Conservation (phyloP, 2,113 vertebrate species). For the Xenopus laevis region DNA sequence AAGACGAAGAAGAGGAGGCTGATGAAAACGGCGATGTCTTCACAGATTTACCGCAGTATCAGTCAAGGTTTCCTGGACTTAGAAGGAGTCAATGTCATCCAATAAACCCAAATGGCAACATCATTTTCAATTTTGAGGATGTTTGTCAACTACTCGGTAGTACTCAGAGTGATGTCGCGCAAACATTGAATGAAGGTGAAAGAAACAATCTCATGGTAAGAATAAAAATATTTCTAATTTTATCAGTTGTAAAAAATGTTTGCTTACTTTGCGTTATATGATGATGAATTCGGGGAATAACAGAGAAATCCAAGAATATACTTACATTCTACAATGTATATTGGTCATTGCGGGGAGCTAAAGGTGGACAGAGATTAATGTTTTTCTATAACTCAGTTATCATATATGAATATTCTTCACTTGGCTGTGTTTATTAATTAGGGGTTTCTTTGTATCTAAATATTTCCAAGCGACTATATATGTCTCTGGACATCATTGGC, state of each 20-base stretch:
- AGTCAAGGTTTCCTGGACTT: constrained; percentile 42
- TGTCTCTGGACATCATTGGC: too few relatives aligned
- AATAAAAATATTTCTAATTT: not conserved
- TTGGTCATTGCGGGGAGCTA: too few relatives aligned
- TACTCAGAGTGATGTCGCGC: constrained; percentile 30
- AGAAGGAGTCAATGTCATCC: constrained; percentile 47
- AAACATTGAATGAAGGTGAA: constrained; percentile 47
- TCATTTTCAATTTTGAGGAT: constrained; percentile 42
- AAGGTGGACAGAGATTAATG: too few relatives aligned
- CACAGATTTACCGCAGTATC: constrained; percentile 53
- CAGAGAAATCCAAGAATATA: too few relatives aligned
- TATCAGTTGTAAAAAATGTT: constrained; percentile 16
- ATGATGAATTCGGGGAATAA: not conserved
- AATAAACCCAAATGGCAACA: constrained; percentile 51
- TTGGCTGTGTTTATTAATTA: too few relatives aligned
- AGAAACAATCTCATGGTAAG: constrained; percentile 1
- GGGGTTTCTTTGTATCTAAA: too few relatives aligned
- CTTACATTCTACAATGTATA: too few relatives aligned
- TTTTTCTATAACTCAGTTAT: too few relatives aligned
- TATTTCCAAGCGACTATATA: too few relatives aligned
- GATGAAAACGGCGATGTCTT: constrained; percentile 55
- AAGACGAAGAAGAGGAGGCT: constrained; percentile 48
- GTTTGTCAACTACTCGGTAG: constrained; percentile 28
- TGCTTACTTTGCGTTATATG: not conserved
- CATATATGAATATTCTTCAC: too few relatives aligned